A percentile compares a stretch with the other conserved stretches of the same genome.
Evolutionary conservation across 2,113 vertebrate genomes (phyloP).

Genomic region (Seriola quinqueradiata): DNA sequence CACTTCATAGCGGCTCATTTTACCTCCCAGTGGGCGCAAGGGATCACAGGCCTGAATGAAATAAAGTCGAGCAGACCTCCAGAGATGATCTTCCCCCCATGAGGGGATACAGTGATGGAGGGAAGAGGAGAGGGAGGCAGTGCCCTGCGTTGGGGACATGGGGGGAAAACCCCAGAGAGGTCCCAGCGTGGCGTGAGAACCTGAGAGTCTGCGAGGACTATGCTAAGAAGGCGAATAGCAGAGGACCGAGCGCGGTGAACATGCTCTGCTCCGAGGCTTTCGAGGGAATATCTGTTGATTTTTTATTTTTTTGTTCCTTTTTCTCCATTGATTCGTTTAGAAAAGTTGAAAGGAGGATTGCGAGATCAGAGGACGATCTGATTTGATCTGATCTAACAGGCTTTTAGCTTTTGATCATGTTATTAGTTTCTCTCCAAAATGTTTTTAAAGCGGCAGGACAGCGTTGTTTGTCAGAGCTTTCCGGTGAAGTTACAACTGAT

Average conservation of each 20-base stretch:
- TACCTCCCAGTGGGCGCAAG: conserved; percentile 18
- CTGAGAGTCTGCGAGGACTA: conserved; percentile 55
- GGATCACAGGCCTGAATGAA: conserved; percentile 34
- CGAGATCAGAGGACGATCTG: conserved; percentile 9
- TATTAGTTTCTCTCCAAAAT: not conserved
- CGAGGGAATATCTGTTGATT: conserved; percentile 3
- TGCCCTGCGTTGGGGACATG: conserved; percentile 42
- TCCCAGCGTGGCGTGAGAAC: conserved; percentile 76
- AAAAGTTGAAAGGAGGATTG: conserved; percentile 9
- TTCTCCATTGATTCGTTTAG: conserved; percentile 3
- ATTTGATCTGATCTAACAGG: conserved; percentile 14
- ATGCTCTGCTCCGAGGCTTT: conserved; percentile 16
- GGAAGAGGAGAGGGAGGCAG: conserved; percentile 41
- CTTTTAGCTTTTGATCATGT: conserved; percentile 10
- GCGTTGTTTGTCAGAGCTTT: not conserved
- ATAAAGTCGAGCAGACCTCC: conserved; percentile 19
- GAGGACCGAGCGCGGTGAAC: conserved; percentile 22
- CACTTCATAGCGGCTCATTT: conserved; percentile 3
- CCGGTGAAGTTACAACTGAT: not conserved
- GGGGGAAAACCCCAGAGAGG: conserved; percentile 64
- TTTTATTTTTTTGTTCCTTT: not conserved
- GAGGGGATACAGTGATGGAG: conserved; percentile 22
- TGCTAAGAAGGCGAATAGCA: conserved; percentile 32
- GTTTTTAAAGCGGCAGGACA: no score
- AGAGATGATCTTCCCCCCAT: conserved; percentile 11